Evolutionary conservation across 2,797 vertebrate genomes (phyloP), one percentile per base, ranked within the genome.

Genomic region (Semotilus atromaculatus): DNA sequence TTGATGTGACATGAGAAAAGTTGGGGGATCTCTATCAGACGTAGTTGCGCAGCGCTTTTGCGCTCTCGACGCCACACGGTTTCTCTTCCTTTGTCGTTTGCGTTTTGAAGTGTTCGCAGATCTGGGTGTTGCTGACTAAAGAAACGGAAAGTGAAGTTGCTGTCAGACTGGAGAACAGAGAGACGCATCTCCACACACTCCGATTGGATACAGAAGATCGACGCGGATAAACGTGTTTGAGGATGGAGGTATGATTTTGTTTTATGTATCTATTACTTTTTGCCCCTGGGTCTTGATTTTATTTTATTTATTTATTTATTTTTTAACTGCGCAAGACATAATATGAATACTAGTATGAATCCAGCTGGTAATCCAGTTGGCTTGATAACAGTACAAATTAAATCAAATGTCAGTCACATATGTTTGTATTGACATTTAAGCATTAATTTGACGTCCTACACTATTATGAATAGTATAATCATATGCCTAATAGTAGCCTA

Each of bases 231-330:
- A 62, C 26, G 29, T 23, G 36, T 53, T 64, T 38, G 31, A 62
- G 18, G 81, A 83, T 83, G 81, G 72, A 83, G 81, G 81, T 83
- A 83, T 51, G 71, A 29, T 53, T n/a, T 83, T 31, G 16, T 31
- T 72, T 81, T 45, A 34, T 60, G 16, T 45, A 23, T 73, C 18
- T 11, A 34, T 10, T n/a, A 45, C 14, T n/a, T 43, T 34, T 23
- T 62, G 4, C 31, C 3, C 23, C 9, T n/a, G 21, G 3, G 29
- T 75, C 29, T 6, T 55, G 29, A 31, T 51, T 51, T 1, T 48
- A 5, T 43, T 3, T 43, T 43, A 3, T 13, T 51, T 9, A n/a
- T n/a, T n/a, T n/a, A n/a, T 3, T 9, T 3, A 21, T 7, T 51
- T 48, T 53, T 19, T 16, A 18, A 53, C 58, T 26, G 58, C 21